Evolutionary conservation across 1,140 invertebrate genomes (phyloP).

Genomic region (Trichonephila clavipes): DNA sequence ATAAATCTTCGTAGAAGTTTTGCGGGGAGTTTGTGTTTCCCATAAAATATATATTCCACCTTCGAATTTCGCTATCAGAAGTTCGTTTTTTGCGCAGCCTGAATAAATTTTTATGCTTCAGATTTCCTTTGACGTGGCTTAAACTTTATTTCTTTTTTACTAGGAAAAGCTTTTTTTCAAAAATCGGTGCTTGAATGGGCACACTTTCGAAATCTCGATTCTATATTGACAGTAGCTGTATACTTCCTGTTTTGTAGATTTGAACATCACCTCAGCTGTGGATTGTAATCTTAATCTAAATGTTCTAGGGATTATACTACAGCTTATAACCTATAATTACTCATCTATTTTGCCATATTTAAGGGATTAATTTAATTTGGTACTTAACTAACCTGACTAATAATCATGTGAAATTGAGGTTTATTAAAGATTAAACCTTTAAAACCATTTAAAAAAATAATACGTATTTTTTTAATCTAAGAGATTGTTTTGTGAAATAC

Average conservation of each 20-base stretch:
- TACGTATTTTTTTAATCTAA: too few species aligned
- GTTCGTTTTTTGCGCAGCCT: not conserved
- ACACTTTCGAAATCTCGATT: not conserved
- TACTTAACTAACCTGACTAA: too few species aligned
- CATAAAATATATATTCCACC: not conserved
- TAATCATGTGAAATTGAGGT: too few species aligned
- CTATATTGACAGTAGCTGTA: not conserved
- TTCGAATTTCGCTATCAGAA: not conserved
- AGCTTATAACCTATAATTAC: too few species aligned
- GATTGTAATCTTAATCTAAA: too few species aligned
- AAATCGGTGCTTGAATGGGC: conserved; percentile 1
- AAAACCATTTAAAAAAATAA: too few species aligned
- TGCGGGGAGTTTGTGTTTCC: not conserved
- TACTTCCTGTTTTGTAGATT: not conserved
- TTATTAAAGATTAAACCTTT: too few species aligned
- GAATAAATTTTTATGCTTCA: conserved; percentile 24
- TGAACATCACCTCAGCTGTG: not conserved
- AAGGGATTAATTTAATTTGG: too few species aligned
- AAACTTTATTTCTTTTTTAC: not conserved
- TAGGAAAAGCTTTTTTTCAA: not conserved
- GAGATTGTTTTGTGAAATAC: too few species aligned
- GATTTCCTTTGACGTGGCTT: not conserved
- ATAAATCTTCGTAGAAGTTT: not conserved
- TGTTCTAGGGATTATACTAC: too few species aligned
- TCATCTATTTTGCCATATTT: too few species aligned